Base-by-base conservation (phyloP, 2,113 vertebrate species). In the Vulpes lagopus region DNA sequence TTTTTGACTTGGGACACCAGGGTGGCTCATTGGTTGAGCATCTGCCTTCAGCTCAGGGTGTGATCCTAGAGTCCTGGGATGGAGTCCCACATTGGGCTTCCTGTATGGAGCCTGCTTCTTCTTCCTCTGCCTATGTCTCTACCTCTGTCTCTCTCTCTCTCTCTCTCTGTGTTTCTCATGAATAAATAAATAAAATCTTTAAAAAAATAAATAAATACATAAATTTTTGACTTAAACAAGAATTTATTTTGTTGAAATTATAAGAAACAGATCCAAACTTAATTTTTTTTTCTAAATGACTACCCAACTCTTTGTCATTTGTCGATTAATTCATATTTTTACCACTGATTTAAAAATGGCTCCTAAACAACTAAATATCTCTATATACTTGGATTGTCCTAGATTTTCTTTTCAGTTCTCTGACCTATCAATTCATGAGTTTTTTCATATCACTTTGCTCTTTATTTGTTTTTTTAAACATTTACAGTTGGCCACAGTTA, bases 381-480 rank as follows among this genome's bases (percentile, higher is more conserved):
- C 2, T 89, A 43, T 25, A 35, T 62, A 53, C 43, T 71, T 95
- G 6, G 3, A 11, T 65, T 93, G 27, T 59, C 59, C 10, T 86
- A 78, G 7, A 30, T 32, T 92, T 88, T 93, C 38, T 59, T 27
- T 95, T 71, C 4, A 79, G 20, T 92, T 76, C 25, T 10, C 19
- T 59, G 5, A 30, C 1, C 11, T 60, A 35, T 53, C 14, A 65
- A 27, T 95, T 90, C 32, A 60, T 65, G 35, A 62, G 38, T 95
- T 91, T 35, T 64, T 71, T 95, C 86, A 30, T 95, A 57, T 96
- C 38, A 60, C 43, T 90, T 69, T 85, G 1, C 0, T 60, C 69
- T 96, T 92, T 90, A 84, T 94, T 94, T 71, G 16, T 65, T 95
- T 53, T 90, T 96, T 97, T 93, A 97, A 97, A 84, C 97, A 94